Evolutionary conservation across 2,888 invertebrate genomes (phyloP).

Genomic region (Diarsia mendica): DNA sequence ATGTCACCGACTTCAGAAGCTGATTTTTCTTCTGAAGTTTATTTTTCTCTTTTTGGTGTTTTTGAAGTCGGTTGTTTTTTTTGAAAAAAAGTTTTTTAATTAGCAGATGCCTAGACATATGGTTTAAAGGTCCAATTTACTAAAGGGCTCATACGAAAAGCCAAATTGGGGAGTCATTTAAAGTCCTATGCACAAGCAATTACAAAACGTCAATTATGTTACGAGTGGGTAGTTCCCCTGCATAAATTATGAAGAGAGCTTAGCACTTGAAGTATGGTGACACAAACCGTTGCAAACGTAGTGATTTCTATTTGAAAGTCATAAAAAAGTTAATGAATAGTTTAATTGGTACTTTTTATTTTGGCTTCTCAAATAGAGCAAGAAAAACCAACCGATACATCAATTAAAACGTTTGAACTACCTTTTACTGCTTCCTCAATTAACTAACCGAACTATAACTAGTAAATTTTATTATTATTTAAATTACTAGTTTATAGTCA

Average conservation of each 20-base stretch:
- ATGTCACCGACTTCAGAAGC: no score
- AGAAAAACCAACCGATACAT: constrained; percentile 10
- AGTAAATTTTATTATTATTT: constrained; percentile 60
- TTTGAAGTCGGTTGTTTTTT: no score
- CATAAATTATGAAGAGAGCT: constrained; percentile 24
- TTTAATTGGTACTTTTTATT: not conserved
- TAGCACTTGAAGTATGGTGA: not conserved
- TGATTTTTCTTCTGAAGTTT: no score
- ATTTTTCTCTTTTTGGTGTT: no score
- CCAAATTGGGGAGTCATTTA: constrained; percentile 21
- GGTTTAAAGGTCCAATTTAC: not conserved
- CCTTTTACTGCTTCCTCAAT: constrained; percentile 62
- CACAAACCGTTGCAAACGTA: not conserved
- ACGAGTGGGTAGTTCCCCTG: constrained; percentile 24
- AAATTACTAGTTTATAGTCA: constrained; percentile 55
- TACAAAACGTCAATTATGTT: not conserved
- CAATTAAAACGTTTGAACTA: constrained; percentile 54
- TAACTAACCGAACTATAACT: constrained; percentile 43
- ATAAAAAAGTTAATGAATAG: not conserved
- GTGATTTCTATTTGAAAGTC: not conserved
- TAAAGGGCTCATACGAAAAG: not conserved
- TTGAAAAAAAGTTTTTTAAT: no score
- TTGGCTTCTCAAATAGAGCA: constrained; percentile 8
- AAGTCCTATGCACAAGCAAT: not conserved
- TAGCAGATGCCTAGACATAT: not conserved